Conservation (phyloP, 1,140 invertebrate genomes). For the Pseudomyrmex flavicornis region DNA sequence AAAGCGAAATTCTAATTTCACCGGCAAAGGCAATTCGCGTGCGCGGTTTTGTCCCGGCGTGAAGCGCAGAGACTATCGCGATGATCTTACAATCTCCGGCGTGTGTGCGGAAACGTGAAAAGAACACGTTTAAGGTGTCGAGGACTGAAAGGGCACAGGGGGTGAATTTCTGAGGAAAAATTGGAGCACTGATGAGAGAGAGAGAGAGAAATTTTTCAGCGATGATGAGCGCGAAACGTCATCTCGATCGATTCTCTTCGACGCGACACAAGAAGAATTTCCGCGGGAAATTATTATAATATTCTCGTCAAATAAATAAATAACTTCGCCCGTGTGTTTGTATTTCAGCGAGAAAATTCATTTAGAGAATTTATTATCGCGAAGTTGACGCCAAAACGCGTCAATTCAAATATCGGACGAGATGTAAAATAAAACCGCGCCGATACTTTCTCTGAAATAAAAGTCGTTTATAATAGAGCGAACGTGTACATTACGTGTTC, state of each 20-base stretch:
- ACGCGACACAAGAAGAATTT: neutral
- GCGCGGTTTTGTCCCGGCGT: conserved; percentile 14
- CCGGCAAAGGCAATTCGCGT: conserved; percentile 7
- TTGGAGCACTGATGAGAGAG: neutral
- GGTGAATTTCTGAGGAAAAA: conserved; percentile 19
- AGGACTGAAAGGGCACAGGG: conserved; percentile 2
- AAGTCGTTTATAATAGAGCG: too few species aligned
- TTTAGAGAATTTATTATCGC: too few species aligned
- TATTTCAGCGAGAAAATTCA: too few species aligned
- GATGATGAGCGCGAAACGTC: neutral
- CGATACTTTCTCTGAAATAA: too few species aligned
- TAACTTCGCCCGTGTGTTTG: neutral
- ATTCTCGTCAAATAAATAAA: conserved; percentile 38
- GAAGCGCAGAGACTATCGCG: conserved; percentile 27
- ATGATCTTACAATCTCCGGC: conserved; percentile 52
- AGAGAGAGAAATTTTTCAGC: conserved; percentile 12
- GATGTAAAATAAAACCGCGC: too few species aligned
- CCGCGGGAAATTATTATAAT: conserved; percentile 11
- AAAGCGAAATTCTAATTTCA: conserved; percentile 52
- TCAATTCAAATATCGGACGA: too few species aligned
- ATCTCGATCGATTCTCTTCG: conserved; percentile 3
- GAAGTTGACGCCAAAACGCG: too few species aligned
- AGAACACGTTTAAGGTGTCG: conserved; percentile 14
- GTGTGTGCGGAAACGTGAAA: conserved; percentile 11
- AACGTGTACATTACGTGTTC: conserved; percentile 1